These are phyloP conservation scores for Cyprinodon tularosa DNA, from an alignment of 2,113 vertebrate genomes.

Conservation along the genomic window DNA sequence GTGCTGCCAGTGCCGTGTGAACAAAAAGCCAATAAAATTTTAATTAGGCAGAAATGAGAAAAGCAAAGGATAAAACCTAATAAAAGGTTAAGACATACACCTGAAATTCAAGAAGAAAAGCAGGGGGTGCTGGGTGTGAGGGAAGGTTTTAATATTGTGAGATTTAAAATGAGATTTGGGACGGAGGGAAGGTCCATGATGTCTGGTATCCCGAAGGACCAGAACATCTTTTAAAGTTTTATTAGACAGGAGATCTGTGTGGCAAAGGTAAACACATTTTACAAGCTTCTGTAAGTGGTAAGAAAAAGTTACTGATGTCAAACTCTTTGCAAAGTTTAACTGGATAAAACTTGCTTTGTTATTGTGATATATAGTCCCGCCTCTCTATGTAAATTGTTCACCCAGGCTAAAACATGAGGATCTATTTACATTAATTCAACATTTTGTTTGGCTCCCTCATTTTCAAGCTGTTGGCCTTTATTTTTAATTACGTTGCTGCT, in stretches of 20 bases:
- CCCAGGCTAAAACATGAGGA: neutral
- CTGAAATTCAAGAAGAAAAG: neutral
- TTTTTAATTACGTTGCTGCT: neutral
- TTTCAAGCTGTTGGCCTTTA: neutral
- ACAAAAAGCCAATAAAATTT: neutral
- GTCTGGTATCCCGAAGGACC: neutral
- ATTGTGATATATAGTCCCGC: neutral
- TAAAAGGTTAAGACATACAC: neutral
- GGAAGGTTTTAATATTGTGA: neutral
- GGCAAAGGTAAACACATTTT: conserved; percentile 2
- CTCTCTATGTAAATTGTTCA: neutral
- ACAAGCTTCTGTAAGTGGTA: neutral
- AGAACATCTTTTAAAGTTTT: conserved; percentile 7
- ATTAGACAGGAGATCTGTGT: conserved; percentile 8
- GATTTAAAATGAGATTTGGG: conserved; percentile 13
- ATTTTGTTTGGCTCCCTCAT: neutral
- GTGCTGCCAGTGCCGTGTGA: neutral
- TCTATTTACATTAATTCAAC: neutral
- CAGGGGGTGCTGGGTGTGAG: neutral
- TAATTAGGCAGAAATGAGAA: neutral
- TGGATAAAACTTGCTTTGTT: neutral
- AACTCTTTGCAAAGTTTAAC: neutral
- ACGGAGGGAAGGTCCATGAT: conserved; percentile 2
- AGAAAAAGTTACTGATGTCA: neutral
- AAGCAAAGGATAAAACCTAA: neutral